phyloP scores from a whole-genome alignment of 35 echinoderm and acorn worm species.

The Ophioderma brevispina region DNA sequence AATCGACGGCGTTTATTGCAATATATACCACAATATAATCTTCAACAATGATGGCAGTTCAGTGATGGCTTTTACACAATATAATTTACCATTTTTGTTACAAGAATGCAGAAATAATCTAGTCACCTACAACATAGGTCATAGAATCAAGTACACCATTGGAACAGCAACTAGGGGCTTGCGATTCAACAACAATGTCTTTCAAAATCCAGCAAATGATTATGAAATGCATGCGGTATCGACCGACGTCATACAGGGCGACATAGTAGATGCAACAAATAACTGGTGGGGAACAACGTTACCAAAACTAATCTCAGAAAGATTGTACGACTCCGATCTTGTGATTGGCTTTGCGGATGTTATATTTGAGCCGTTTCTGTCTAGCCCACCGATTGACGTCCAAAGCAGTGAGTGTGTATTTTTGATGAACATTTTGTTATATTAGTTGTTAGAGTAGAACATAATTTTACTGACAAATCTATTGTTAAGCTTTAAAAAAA shows the following conservation, averaged over 20 bases:
- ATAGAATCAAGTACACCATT: neutral
- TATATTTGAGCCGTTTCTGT: neutral
- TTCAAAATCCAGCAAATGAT: neutral
- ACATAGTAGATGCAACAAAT: neutral
- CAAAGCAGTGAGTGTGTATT: constrained; percentile 1
- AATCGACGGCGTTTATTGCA: neutral
- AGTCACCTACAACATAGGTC: neutral
- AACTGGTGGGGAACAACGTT: neutral
- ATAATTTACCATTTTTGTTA: neutral
- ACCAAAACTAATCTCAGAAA: neutral
- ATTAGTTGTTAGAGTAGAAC: too few relatives aligned
- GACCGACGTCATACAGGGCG: neutral
- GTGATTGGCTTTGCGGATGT: neutral
- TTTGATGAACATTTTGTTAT: too few relatives aligned
- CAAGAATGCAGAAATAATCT: neutral
- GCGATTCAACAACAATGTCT: neutral
- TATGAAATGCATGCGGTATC: neutral
- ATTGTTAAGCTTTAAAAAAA: too few relatives aligned
- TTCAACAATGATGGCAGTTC: neutral
- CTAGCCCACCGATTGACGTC: neutral
- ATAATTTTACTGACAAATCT: too few relatives aligned
- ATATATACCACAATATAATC: neutral
- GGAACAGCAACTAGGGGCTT: neutral
- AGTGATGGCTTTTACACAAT: neutral
- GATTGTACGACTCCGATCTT: neutral